Base-by-base conservation (phyloP, 2,113 vertebrate genomes). In the Lophotis ruficrista region DNA sequence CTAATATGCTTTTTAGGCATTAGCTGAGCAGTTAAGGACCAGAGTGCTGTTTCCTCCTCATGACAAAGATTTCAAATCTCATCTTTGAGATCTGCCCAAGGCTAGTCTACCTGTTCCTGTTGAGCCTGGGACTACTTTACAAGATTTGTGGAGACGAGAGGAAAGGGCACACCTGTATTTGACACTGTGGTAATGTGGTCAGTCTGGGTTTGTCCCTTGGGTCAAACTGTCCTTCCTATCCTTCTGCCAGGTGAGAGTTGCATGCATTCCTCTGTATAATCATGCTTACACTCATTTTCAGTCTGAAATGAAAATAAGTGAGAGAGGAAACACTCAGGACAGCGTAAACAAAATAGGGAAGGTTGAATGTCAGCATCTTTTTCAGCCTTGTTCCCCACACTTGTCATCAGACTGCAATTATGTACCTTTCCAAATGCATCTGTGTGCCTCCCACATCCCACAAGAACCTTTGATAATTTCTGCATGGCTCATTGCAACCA, bases 1-100 rank as follows among this genome's bases (percentile, higher is more conserved):
- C 68, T 71, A 73, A 48, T 58, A 60, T 0, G 15, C 47, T 78
- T 95, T 89, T 60, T 71, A 53, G 8, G 8, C 33, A 30, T 89
- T 81, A 95, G 51, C 64, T 81, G 64, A 89, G 76, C 50, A 87
- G 76, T 68, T 83, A 90, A 92, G 81, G 72, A 95, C 80, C 68
- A 81, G 68, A 94, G 60, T 22, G 33, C 60, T 84, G 47, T 38
- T 91, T 33, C 21, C 51, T 81, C 68, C 89, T 82, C 64, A 20
- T 51, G 58, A 83, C 47, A 90, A 92, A 66, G 31, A 92, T 58
- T 90, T 93, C 50, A 77, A 77, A 87, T 64, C 60, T 93, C 62
- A 50, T 93, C n/a, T 70, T 94, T 75, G 28, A 78, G 48, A 43
- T 24, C 16, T 87, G 72, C 89, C 93, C 35, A 54, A 64, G 68